Conservation (phyloP, 2,888 invertebrate species). For the Strigamia transsilvanica region DNA sequence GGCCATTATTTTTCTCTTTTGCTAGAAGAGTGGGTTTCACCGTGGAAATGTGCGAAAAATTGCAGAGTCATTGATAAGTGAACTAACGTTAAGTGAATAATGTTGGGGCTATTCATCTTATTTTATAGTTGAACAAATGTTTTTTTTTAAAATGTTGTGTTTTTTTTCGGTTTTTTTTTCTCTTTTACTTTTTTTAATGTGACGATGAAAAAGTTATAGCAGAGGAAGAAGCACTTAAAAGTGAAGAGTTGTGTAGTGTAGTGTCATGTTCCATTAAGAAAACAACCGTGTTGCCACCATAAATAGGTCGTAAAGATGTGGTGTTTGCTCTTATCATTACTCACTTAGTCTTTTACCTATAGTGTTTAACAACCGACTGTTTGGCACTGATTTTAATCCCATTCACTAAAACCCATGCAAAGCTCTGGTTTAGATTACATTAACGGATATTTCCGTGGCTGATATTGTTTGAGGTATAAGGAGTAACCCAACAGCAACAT, state of each 20-base stretch:
- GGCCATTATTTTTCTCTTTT: constrained; percentile 41
- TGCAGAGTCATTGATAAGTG: constrained; percentile 54
- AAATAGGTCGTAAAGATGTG: constrained; percentile 48
- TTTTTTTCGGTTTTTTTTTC: neutral
- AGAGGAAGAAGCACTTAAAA: constrained; percentile 44
- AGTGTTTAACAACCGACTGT: constrained; percentile 16
- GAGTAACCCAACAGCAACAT: neutral
- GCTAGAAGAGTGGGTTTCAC: constrained; percentile 34
- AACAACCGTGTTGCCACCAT: constrained; percentile 49
- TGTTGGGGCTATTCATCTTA: constrained; percentile 46
- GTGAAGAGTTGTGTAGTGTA: constrained; percentile 44
- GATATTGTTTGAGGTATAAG: neutral
- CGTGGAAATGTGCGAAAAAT: constrained; percentile 54
- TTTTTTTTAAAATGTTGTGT: neutral
- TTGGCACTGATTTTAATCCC: constrained; percentile 39
- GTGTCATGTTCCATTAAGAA: constrained; percentile 49
- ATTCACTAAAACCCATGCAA: constrained; percentile 15
- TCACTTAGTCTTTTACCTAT: constrained; percentile 48
- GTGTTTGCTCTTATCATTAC: constrained; percentile 48
- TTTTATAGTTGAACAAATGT: constrained; percentile 48
- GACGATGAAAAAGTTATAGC: constrained; percentile 40
- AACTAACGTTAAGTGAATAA: constrained; percentile 47
- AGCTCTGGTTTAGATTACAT: neutral
- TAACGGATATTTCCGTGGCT: neutral
- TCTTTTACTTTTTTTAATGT: neutral